A percentile compares a stretch with the other conserved stretches of the same genome.
Conservation (phyloP, 2,888 invertebrate genomes). For the Drosophila barbarae region DNA sequence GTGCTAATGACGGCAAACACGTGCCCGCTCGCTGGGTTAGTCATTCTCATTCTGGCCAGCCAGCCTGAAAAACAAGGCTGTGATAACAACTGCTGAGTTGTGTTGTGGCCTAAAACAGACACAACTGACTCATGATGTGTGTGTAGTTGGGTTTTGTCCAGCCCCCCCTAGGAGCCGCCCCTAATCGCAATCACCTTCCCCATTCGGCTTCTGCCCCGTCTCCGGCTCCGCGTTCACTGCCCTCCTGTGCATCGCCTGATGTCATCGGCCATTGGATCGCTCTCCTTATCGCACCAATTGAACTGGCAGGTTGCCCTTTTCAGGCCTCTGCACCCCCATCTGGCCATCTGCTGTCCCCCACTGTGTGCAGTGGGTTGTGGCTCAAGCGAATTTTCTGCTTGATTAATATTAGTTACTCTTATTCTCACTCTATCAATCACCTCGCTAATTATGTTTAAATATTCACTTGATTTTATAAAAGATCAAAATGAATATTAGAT, state of each 20-base stretch:
- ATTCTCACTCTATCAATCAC: not conserved
- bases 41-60: constrained; percentile 21
- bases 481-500: not conserved
- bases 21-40: constrained; percentile 15
- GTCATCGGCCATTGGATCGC: constrained; percentile 60
- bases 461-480: not conserved
- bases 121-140: constrained; percentile 23
- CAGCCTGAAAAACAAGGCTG: not conserved
- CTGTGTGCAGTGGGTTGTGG: constrained; percentile 7
- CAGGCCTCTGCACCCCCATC: not conserved
- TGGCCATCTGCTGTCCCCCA: constrained; percentile 4
- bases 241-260: constrained; percentile 57
- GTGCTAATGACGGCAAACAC: constrained; percentile 36
- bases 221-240: constrained; percentile 5
- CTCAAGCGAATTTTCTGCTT: not conserved
- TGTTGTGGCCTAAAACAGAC: constrained; percentile 1
- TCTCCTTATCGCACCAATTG: constrained; percentile 42
- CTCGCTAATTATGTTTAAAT: not conserved
- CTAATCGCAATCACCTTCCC: not conserved
- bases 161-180: not conserved
- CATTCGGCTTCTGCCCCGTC: not conserved
- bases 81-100: constrained; percentile 2
- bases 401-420: too few species aligned
- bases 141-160: too few species aligned
- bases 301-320: constrained; percentile 24